Evolutionary conservation across 1,140 invertebrate species (phyloP).

Genomic region (Heliconius eleuchia): DNA sequence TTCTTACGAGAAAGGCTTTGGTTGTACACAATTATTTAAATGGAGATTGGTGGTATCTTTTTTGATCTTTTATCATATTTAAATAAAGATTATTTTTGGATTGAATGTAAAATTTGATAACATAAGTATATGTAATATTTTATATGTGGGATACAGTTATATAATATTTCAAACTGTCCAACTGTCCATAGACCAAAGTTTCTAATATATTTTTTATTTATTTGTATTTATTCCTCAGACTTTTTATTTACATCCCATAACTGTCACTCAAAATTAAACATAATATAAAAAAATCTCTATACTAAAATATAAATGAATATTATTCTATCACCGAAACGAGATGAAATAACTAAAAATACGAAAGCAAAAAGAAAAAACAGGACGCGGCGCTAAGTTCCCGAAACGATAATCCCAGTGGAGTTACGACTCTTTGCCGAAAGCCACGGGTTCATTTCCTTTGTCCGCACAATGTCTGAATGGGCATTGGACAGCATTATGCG

Average conservation of each 20-base stretch:
- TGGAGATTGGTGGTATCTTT: conserved; percentile 5
- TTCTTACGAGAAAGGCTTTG: conserved; percentile 46
- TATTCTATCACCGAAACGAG: neutral
- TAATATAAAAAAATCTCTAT: neutral
- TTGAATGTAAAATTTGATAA: neutral
- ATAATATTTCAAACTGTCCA: too few species aligned
- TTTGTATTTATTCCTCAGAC: too few species aligned
- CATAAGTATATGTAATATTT: too few species aligned
- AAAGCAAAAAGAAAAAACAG: conserved; percentile 37
- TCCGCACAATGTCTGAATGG: conserved; percentile 58
- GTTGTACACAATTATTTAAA: conserved; percentile 37
- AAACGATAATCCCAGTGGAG: conserved; percentile 61
- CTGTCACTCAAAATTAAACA: neutral
- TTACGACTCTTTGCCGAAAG: conserved; percentile 56
- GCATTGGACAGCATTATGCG: conserved; percentile 58
- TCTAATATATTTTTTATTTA: too few species aligned
- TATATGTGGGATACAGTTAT: too few species aligned
- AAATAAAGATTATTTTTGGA: neutral
- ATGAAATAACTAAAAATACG: neutral
- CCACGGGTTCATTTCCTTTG: conserved; percentile 50
- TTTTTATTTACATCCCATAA: neutral
- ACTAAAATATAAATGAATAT: conserved; percentile 5
- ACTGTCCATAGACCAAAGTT: too few species aligned
- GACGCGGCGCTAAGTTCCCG: conserved; percentile 64
- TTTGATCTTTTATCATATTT: conserved; percentile 14